Percentiles rank a stretch among this genome's conserved stretches.
Conservation (phyloP, 2,797 vertebrate genomes). For the Sparus aurata region DNA sequence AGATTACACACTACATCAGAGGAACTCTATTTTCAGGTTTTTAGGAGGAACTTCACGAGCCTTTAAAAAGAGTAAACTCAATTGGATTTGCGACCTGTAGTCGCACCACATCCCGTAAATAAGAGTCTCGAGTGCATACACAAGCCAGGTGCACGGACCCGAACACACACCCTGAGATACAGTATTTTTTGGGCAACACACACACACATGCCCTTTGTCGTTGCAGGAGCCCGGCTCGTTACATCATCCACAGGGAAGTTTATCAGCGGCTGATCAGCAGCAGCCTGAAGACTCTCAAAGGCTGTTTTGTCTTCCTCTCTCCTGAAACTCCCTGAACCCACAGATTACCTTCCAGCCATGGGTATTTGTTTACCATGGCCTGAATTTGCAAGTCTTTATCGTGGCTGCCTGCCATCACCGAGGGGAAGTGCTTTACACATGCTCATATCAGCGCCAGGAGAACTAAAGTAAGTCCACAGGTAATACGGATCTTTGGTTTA, state of each 20-base stretch:
- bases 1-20: constrained; percentile 60
- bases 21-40: constrained; percentile 53
- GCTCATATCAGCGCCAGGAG: constrained; percentile 58
- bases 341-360: constrained; percentile 79
- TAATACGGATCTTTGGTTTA: constrained; percentile 56
- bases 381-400: constrained; percentile 82
- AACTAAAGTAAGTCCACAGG: constrained; percentile 53
- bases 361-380: constrained; percentile 86
- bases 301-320: constrained; percentile 87
- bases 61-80: constrained; percentile 55
- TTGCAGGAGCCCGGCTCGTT: constrained; percentile 76
- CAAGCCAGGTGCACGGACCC: constrained; percentile 48
- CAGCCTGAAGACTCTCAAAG: constrained; percentile 85
- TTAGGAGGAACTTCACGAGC: constrained; percentile 43
- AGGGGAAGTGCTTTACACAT: constrained; percentile 72
- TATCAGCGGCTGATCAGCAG: constrained; percentile 85
- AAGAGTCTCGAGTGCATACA: constrained; percentile 13
- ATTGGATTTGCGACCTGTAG: constrained; percentile 43
- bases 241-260: constrained; percentile 81
- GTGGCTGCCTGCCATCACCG: constrained; percentile 61
- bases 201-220: constrained; percentile 67
- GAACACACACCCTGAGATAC: constrained; percentile 32
- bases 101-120: constrained; percentile 10
- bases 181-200: constrained; percentile 37
- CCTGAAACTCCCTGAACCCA: constrained; percentile 84